Conservation (phyloP, 2,888 invertebrate species). For the Theretra japonica region DNA sequence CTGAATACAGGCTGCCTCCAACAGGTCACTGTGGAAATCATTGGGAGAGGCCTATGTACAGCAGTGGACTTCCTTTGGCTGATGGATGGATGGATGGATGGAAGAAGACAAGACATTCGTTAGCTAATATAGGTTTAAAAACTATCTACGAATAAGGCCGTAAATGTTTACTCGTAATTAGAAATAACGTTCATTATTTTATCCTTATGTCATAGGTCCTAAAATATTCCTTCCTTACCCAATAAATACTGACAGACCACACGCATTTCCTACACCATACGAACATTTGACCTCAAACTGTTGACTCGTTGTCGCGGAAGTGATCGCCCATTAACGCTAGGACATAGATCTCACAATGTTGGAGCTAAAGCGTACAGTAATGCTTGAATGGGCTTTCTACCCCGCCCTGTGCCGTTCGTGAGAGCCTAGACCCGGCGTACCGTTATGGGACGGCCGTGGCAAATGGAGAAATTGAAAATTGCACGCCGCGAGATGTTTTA, state of each 20-base stretch:
- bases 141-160: too few relatives aligned
- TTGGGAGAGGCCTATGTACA: too few relatives aligned
- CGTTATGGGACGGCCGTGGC: constrained; percentile 8
- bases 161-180: too few relatives aligned
- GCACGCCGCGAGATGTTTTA: constrained; percentile 12
- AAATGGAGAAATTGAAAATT: constrained; percentile 16
- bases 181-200: background rate
- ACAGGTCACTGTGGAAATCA: too few relatives aligned
- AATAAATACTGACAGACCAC: too few relatives aligned
- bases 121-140: too few relatives aligned
- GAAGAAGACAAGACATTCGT: too few relatives aligned
- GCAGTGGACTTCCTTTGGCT: too few relatives aligned
- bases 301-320: background rate
- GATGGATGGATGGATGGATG: too few relatives aligned
- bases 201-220: background rate
- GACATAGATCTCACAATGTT: background rate
- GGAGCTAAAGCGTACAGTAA: background rate
- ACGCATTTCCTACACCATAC: background rate
- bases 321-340: background rate
- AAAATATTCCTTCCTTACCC: too few relatives aligned
- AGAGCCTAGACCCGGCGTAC: constrained; percentile 8
- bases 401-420: constrained; percentile 34
- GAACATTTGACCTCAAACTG: background rate
- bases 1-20: too few relatives aligned
- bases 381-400: constrained; percentile 39